Conservation (phyloP, 2,113 vertebrate species). For the Rhineura floridana region DNA sequence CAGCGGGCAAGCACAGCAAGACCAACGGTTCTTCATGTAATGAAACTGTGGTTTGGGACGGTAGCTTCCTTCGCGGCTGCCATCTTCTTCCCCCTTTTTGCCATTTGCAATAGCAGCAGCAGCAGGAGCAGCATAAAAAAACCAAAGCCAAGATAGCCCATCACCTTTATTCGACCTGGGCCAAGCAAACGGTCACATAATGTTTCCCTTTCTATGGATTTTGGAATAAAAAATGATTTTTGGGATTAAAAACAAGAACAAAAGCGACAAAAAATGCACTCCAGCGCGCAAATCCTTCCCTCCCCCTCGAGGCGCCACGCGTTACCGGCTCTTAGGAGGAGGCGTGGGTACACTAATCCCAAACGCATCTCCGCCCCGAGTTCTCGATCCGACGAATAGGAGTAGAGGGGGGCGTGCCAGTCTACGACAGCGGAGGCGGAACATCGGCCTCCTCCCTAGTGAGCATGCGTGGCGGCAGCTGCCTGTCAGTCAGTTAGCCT, state of each 20-base stretch:
- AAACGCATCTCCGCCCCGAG: not conserved
- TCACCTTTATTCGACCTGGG: no score
- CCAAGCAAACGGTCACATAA: no score
- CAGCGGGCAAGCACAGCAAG: no score
- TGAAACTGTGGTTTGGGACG: not conserved
- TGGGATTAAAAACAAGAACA: no score
- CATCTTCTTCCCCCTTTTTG: not conserved
- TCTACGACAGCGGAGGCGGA: not conserved
- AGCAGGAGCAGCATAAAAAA: no score
- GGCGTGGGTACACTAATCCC: not conserved
- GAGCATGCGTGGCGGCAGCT: not conserved
- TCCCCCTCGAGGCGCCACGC: not conserved
- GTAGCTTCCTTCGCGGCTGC: not conserved
- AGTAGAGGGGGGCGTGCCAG: not conserved
- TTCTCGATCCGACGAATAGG: not conserved
- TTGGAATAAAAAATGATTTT: no score
- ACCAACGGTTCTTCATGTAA: not conserved
- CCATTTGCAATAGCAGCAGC: no score
- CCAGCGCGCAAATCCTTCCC: not conserved
- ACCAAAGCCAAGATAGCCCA: no score
- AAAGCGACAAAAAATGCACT: no score
- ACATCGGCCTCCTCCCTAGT: no score
- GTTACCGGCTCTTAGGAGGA: not conserved
- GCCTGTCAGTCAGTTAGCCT: fast-evolving
- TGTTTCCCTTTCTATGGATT: no score